These are phyloP conservation scores for Drosophila siamana DNA, from an alignment of 2,888 invertebrate genomes.

Conservation along the genomic window DNA sequence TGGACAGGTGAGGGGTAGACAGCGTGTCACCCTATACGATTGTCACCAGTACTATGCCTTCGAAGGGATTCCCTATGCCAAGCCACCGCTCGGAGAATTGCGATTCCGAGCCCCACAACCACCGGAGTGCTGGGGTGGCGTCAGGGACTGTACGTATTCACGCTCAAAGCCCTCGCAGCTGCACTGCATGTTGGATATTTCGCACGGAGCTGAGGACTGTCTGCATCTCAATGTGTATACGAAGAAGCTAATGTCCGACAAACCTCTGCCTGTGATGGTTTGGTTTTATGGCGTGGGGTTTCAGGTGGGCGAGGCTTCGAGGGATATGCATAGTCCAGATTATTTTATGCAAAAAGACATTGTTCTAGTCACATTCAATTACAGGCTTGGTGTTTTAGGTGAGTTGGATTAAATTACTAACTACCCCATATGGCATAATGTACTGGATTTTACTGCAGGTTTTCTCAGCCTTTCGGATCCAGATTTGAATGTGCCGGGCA, in stretches of 20 bases:
- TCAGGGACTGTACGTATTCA: slow-evolving; percentile 9
- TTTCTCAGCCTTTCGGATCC: slow-evolving; percentile 10
- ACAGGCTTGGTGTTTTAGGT: slow-evolving; percentile 7
- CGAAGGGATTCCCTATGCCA: slow-evolving; percentile 29
- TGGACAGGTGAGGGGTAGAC: slow-evolving; percentile 3
- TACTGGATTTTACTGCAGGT: background rate
- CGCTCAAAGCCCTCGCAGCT: background rate
- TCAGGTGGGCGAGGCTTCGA: slow-evolving; percentile 82
- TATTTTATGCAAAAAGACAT: slow-evolving; percentile 84
- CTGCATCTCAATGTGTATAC: slow-evolving; percentile 85
- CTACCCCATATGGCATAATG: background rate
- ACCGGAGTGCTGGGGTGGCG: background rate
- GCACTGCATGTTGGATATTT: slow-evolving; percentile 59
- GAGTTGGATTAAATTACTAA: background rate
- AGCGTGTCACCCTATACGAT: slow-evolving; percentile 7
- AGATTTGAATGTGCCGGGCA: slow-evolving; percentile 85
- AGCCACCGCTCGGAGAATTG: slow-evolving; percentile 45
- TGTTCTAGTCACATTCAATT: slow-evolving; percentile 21
- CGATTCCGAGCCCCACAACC: slow-evolving; percentile 15
- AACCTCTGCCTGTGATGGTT: slow-evolving; percentile 82
- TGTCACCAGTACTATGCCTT: slow-evolving; percentile 11
- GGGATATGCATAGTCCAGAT: slow-evolving; percentile 82
- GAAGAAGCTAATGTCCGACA: slow-evolving; percentile 63
- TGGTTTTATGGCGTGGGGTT: slow-evolving; percentile 86
- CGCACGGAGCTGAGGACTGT: slow-evolving; percentile 86